Evolutionary conservation across 2,113 vertebrate genomes (phyloP), one percentile per base, ranked within the genome.

Genomic region (Halichoeres trimaculatus): DNA sequence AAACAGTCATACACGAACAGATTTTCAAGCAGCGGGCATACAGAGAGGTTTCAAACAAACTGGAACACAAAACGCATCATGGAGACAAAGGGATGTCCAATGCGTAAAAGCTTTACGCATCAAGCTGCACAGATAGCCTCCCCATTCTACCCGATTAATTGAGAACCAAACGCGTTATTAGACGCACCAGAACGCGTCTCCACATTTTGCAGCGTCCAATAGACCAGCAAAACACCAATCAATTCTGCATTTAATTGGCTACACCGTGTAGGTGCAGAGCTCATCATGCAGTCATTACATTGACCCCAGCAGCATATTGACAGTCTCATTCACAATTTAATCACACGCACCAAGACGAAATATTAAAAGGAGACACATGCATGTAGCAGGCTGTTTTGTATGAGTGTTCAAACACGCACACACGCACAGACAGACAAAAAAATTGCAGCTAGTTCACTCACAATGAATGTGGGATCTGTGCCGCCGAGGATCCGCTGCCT

Each of bases 61-160:
- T 73, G 76, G 59, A 74, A 71, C 78, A 68, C 78, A 76, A 81
- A 79, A 87, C 67, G 74, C 76, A 80, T 9, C n/a, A 65, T 70
- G 76, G 83, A 89, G 80, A 92, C 89, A 91, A 91, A 90, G 67
- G 82, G 85, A 76, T 86, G 75, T 66, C 90, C 83, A 80, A 90
- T 88, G 90, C 90, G 91, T 91, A 93, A 92, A 91, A 74, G 82
- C 80, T 87, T 92, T 92, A 90, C 90, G 89, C 90, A 77, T 68
- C 83, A 70, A 70, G 47, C 85, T 78, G 90, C 80, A 78, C 84
- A 66, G 54, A 85, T 20, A 70, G 34, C 71, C 65, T 71, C 36
- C 13, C 36, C 24, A 57, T 54, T 67, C 67, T 30, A 14, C 23
- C 22, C 71, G 40, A 72, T 35, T 63, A 48, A 83, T 57, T 83